Percentiles rank a stretch among this genome's conserved stretches.
Evolutionary conservation across 2,797 vertebrate genomes (phyloP).

Genomic region (Dipus sagitta): DNA sequence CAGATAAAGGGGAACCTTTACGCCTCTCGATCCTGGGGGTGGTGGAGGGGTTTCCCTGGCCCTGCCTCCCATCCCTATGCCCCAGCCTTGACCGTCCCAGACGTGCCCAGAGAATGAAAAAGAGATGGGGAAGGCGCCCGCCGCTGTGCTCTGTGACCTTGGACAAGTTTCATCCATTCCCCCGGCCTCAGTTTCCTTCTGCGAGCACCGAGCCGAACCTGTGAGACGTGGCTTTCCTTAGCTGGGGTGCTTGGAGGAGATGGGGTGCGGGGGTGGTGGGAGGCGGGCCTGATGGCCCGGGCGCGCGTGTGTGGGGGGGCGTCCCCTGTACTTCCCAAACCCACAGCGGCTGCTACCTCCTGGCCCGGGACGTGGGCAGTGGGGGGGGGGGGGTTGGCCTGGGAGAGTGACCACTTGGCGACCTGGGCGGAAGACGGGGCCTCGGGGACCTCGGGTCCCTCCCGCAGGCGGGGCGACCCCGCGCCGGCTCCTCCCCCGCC

Average conservation of each 20-base stretch:
- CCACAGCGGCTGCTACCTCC: not conserved
- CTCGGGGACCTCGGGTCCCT: slow-evolving; percentile 54
- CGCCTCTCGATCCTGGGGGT: not conserved
- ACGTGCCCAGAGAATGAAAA: not conserved
- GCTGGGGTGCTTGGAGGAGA: not conserved
- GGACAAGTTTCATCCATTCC: not conserved
- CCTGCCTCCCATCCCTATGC: not conserved
- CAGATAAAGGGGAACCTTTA: not conserved
- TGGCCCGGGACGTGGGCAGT: not conserved
- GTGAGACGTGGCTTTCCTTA: not conserved
- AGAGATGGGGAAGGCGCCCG: not conserved
- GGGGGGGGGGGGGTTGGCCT: no score
- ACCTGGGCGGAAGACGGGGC: not conserved
- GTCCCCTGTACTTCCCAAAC: not conserved
- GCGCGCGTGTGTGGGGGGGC: no score
- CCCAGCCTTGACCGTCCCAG: not conserved
- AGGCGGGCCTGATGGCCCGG: not conserved
- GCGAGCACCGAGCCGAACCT: not conserved
- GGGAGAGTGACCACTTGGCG: no score
- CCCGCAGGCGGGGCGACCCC: slow-evolving; percentile 69
- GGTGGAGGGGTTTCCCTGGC: no score
- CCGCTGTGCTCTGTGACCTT: slow-evolving; percentile 12
- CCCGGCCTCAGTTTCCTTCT: not conserved
- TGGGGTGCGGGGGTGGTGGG: not conserved
- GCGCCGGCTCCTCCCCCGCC: slow-evolving; percentile 73